These are phyloP conservation scores for Neria commutata DNA, from an alignment of 2,888 invertebrate species.

Conservation along the genomic window DNA sequence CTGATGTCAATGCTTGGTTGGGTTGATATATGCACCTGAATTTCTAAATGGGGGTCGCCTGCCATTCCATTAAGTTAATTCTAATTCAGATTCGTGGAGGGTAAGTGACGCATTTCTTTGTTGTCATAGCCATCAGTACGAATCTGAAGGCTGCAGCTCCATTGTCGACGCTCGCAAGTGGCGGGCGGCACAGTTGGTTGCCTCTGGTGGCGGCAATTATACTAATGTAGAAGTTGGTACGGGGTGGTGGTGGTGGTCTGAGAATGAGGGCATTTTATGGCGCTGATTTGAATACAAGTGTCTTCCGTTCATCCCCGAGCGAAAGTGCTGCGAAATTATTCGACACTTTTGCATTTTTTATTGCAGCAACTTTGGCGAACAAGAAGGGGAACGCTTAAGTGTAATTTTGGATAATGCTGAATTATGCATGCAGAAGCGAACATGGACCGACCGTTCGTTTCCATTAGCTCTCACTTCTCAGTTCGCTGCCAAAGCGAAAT, in stretches of 20 bases:
- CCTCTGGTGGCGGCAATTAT: conserved; percentile 28
- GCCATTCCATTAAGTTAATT: too few relatives aligned
- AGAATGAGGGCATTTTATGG: not conserved
- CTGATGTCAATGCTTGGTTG: too few relatives aligned
- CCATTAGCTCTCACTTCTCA: too few relatives aligned
- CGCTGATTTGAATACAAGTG: not conserved
- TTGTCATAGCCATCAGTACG: not conserved
- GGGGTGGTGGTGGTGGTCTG: not conserved
- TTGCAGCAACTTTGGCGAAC: too few relatives aligned
- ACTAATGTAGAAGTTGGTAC: conserved; percentile 19
- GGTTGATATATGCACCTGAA: too few relatives aligned
- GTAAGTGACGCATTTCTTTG: not conserved
- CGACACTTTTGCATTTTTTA: too few relatives aligned
- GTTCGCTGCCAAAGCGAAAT: too few relatives aligned
- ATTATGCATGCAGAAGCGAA: not conserved
- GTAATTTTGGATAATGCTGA: not conserved
- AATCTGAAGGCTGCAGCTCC: not conserved
- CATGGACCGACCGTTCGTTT: too few relatives aligned
- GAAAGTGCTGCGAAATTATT: not conserved
- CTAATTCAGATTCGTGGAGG: not conserved
- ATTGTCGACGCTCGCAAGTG: not conserved
- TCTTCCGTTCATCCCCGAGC: not conserved
- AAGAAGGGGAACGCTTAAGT: too few relatives aligned
- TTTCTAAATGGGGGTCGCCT: too few relatives aligned
- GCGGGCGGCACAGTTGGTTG: not conserved